Evolutionary conservation across 2,113 vertebrate species (phyloP).

Genomic region (Odocoileus hemionus): DNA sequence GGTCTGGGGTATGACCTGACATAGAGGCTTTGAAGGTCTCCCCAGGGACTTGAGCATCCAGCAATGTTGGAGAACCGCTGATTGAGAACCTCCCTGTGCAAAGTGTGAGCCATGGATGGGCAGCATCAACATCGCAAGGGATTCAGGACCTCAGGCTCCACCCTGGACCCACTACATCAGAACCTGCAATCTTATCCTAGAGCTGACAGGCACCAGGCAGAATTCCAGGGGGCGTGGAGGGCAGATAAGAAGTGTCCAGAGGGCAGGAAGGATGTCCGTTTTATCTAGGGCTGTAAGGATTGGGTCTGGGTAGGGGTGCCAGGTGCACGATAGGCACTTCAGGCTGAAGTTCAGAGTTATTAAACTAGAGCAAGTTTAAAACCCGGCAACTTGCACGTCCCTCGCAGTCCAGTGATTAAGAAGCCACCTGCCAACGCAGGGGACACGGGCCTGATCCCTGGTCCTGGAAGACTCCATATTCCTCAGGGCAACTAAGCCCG

Average conservation of each 20-base stretch:
- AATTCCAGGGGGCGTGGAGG: not conserved
- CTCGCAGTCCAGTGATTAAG: not conserved
- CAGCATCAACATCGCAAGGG: not conserved
- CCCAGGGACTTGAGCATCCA: not conserved
- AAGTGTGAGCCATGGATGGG: not conserved
- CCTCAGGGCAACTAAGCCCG: not conserved
- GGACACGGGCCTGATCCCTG: not conserved
- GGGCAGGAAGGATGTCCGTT: not conserved
- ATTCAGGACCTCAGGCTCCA: not conserved
- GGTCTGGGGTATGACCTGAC: not conserved
- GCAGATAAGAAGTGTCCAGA: not conserved
- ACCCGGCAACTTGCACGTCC: not conserved
- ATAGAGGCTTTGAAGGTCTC: not conserved
- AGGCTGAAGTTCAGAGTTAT: not conserved
- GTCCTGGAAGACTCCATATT: not conserved
- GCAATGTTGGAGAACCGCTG: fast-evolving
- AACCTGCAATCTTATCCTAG: not conserved
- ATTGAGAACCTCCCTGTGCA: not conserved
- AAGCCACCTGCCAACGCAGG: not conserved
- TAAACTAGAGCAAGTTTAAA: not conserved
- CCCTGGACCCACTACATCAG: too few relatives aligned
- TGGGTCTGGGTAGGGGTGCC: not conserved
- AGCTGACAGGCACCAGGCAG: not conserved
- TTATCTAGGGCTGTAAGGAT: not conserved
- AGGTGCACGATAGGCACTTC: not conserved